phyloP scores from a whole-genome alignment of 1,140 invertebrate genomes.

The Drosophila parvula region DNA sequence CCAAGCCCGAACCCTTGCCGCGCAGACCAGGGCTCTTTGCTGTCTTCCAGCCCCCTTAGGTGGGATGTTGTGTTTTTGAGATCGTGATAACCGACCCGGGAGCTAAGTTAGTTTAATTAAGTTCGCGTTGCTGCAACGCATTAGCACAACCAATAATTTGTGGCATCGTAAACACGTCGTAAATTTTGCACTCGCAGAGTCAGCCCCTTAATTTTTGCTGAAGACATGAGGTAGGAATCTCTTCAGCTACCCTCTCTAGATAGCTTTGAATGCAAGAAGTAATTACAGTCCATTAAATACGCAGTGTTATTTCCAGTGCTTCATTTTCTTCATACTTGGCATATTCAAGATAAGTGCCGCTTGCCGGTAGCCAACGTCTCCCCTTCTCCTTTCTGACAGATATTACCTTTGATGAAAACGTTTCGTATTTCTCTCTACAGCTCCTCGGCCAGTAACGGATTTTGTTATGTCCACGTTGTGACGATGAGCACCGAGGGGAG shows the following conservation, averaged over 20 bases:
- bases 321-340: slow-evolving; percentile 57
- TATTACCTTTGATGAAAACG: slow-evolving; percentile 52
- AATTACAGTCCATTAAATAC: slow-evolving; percentile 74
- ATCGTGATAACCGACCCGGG: slow-evolving; percentile 11
- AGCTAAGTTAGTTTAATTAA: slow-evolving; percentile 44
- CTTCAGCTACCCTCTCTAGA: background rate
- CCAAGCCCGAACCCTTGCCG: background rate
- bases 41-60: background rate
- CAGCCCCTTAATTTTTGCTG: slow-evolving; percentile 66
- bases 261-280: slow-evolving; percentile 23
- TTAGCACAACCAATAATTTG: slow-evolving; percentile 76
- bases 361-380: slow-evolving; percentile 23
- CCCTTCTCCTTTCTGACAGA: background rate
- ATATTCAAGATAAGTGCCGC: slow-evolving; percentile 71
- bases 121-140: slow-evolving; percentile 66
- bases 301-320: slow-evolving; percentile 29
- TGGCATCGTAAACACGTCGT: slow-evolving; percentile 78
- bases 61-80: background rate
- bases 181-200: slow-evolving; percentile 74
- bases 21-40: background rate
- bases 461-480: no score
- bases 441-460: slow-evolving; percentile 14
- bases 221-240: slow-evolving; percentile 31
- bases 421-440: slow-evolving; percentile 39
- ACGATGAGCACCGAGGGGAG: no score